Evolutionary conservation across 2,888 invertebrate species (phyloP).

Genomic region (Pseudanteris insignis): DNA sequence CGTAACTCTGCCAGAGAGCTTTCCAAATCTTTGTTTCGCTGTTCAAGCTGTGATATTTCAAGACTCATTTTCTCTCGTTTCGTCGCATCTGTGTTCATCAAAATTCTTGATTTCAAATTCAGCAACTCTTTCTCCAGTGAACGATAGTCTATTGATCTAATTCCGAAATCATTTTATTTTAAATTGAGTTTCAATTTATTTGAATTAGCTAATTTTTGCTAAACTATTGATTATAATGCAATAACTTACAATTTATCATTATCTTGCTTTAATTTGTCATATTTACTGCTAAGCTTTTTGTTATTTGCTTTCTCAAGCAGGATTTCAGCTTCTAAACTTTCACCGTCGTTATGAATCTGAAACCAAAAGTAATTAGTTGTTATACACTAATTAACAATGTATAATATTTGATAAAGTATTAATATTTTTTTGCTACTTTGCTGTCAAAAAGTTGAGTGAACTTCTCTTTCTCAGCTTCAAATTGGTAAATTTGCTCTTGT

Average conservation of each 20-base stretch:
- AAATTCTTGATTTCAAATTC: background rate
- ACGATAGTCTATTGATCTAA: no score
- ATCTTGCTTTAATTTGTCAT: constrained; percentile 20
- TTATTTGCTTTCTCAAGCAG: constrained; percentile 7
- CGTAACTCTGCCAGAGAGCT: constrained; percentile 16
- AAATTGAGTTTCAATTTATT: no score
- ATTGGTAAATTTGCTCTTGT: constrained; percentile 1
- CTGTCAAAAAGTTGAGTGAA: constrained; percentile 1
- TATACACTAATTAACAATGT: no score
- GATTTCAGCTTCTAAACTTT: constrained; percentile 2
- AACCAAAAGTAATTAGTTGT: no score
- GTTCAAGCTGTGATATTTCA: constrained; percentile 25
- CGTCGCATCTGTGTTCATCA: constrained; percentile 7
- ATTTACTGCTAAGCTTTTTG: constrained; percentile 17
- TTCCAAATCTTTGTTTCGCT: constrained; percentile 15
- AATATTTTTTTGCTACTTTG: no score
- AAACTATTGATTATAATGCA: background rate
- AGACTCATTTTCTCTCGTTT: constrained; percentile 11
- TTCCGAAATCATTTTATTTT: no score
- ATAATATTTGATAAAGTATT: no score
- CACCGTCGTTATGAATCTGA: background rate
- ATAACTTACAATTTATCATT: constrained; percentile 21
- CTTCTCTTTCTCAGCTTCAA: constrained; percentile 10
- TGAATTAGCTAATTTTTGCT: background rate
- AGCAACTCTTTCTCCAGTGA: no score